Evolutionary conservation across 2,113 vertebrate genomes (phyloP), one percentile per base, ranked within the genome.

Genomic region (Spea multiplicata): DNA sequence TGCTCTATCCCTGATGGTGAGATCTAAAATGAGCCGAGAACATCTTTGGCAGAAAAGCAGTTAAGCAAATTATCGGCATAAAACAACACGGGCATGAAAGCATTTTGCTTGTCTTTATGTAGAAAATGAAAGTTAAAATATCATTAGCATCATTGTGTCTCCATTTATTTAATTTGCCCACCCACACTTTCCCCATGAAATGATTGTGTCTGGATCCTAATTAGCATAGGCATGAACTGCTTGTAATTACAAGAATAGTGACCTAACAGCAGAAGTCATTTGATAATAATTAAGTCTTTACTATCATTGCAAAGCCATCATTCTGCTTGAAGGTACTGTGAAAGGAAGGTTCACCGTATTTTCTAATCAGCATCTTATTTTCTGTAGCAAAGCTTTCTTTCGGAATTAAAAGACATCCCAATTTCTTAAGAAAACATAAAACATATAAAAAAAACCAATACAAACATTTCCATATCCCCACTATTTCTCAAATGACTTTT

Each of bases 91-190:
- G 78, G 71, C 78, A 80, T 80, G 78, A 80, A 80, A 80, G 71
- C 68, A 71, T 73, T 80, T 80, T 67, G 65, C 71, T 80, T 80
- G 64, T 61, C 78, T 80, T 74, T 80, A 61, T 74, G 71, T 73
- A 68, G 78, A 80, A 80, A 80, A 80, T 80, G 13, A 80, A 80
- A 80, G 78, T 80, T 80, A 74, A 80, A 80, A 80, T 80, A 80
- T 80, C 78, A 80, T 80, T 80, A 80, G 71, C 78, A 80, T 74
- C 78, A 59, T 80, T 74, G 78, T 61, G 73, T 74, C 77, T 73
- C 78, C 78, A 68, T 80, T 80, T 80, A 74, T 80, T 80, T 74
- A 80, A 80, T 80, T 74, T 80, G 78, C 78, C 78, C 78, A 80
- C 78, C 78, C 71, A 80, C 78, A 66, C 78, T 61, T 74, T 68